These are phyloP conservation scores for Salvator merianae DNA, from an alignment of 2,113 vertebrate species.

Conservation along the genomic window DNA sequence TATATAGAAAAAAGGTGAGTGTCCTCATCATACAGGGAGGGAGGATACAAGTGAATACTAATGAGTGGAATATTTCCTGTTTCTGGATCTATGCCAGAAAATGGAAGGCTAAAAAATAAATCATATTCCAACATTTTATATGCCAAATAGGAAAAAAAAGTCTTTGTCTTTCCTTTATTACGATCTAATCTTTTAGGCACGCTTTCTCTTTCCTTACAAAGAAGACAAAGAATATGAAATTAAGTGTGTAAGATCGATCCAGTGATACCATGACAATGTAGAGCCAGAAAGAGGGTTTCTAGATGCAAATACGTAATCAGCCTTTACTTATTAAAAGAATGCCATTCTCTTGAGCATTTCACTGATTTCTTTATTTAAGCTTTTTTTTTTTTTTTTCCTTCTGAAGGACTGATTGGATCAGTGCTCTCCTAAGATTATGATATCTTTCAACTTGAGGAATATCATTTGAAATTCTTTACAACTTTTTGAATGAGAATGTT, in stretches of 20 bases:
- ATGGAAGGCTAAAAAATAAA: slow-evolving; percentile 39
- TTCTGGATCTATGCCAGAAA: slow-evolving; percentile 42
- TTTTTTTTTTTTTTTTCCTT: background rate
- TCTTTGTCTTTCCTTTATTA: slow-evolving; percentile 28
- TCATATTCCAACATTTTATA: slow-evolving; percentile 53
- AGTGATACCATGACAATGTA: slow-evolving; percentile 35
- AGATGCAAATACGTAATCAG: slow-evolving; percentile 45
- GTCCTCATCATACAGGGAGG: slow-evolving; percentile 10
- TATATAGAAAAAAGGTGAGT: slow-evolving; percentile 37
- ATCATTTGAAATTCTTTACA: slow-evolving; percentile 20
- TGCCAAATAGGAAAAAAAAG: slow-evolving; percentile 23
- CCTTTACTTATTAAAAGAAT: slow-evolving; percentile 52
- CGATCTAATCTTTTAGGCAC: slow-evolving; percentile 58
- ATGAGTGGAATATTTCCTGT: slow-evolving; percentile 53
- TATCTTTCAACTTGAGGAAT: slow-evolving; percentile 16
- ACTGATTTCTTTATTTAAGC: slow-evolving; percentile 9
- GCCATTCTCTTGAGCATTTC: slow-evolving; percentile 34
- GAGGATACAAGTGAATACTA: slow-evolving; percentile 47
- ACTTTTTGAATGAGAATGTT: background rate
- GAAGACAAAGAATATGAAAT: slow-evolving; percentile 64
- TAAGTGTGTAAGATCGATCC: slow-evolving; percentile 51
- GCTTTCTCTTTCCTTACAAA: slow-evolving; percentile 46
- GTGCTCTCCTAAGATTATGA: slow-evolving; percentile 23
- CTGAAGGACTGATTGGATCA: slow-evolving; percentile 20
- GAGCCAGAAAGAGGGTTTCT: slow-evolving; percentile 22